Percentiles rank a stretch among this genome's conserved stretches.
phyloP scores from a whole-genome alignment of 1,140 invertebrate genomes.

The Geopemphigus sp. region DNA sequence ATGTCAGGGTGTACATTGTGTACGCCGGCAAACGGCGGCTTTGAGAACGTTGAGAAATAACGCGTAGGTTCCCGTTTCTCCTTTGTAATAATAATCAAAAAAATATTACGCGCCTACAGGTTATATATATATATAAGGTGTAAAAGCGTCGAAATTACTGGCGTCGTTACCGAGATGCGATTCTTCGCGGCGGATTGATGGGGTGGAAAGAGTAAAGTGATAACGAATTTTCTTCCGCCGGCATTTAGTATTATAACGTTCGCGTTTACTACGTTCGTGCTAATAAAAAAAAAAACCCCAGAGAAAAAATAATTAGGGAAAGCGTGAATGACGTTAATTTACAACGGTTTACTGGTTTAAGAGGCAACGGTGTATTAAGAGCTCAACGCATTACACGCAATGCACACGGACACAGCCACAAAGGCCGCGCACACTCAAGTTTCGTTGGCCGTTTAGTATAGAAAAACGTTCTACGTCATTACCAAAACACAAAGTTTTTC shows the following conservation, averaged over 20 bases:
- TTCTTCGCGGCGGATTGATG: neutral
- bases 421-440: neutral
- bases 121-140: neutral
- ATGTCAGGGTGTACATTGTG: neutral
- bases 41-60: neutral
- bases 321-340: conserved; percentile 6
- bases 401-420: neutral
- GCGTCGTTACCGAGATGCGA: neutral
- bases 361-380: neutral
- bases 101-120: neutral
- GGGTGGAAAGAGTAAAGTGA: neutral
- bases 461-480: neutral
- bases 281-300: neutral
- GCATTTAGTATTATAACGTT: neutral
- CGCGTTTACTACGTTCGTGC: neutral
- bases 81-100: neutral
- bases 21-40: neutral
- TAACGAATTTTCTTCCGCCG: neutral
- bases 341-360: conserved; percentile 8
- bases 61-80: neutral
- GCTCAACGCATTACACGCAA: neutral
- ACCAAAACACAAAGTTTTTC: neutral
- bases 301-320: neutral
- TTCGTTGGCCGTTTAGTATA: neutral
- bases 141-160: neutral